These are phyloP conservation scores for Linepithema humile DNA, from an alignment of 1,140 invertebrate species.

Conservation along the genomic window DNA sequence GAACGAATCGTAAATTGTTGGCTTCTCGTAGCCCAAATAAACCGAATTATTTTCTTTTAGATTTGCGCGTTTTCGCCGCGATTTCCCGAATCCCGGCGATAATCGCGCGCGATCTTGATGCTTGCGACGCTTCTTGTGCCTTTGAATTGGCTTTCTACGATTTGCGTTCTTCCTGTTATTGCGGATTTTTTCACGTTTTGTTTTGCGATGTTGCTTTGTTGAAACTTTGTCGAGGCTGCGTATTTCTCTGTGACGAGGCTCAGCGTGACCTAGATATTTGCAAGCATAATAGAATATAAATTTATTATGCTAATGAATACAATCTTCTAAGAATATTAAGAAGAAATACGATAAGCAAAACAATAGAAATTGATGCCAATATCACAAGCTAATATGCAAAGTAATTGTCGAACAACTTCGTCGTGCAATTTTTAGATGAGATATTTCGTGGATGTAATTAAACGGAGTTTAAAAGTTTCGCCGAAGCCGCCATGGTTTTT, in stretches of 20 bases:
- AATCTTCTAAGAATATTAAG: background rate
- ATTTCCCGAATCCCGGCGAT: constrained; percentile 17
- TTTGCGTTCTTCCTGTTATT: constrained; percentile 31
- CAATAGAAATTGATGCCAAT: background rate
- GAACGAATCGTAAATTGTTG: constrained; percentile 58
- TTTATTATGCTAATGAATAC: background rate
- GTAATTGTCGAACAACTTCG: background rate
- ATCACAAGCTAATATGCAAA: background rate
- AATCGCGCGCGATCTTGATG: constrained; percentile 5
- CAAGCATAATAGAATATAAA: background rate
- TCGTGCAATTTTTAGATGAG: background rate
- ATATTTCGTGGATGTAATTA: constrained; percentile 41
- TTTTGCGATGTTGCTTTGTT: background rate
- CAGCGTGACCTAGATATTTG: constrained; percentile 25
- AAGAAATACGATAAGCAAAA: background rate
- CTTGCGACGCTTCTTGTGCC: constrained; percentile 40
- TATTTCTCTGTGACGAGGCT: background rate
- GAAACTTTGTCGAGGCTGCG: constrained; percentile 30
- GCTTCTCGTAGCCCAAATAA: constrained; percentile 64
- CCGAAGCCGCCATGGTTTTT: constrained; percentile 25
- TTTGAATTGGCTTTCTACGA: constrained; percentile 29
- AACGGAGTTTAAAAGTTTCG: constrained; percentile 30
- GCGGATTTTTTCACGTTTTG: background rate
- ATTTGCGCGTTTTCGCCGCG: constrained; percentile 60
- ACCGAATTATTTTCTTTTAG: constrained; percentile 22